Evolutionary conservation across 2,888 invertebrate species (phyloP).

Genomic region (Diaperis boleti): DNA sequence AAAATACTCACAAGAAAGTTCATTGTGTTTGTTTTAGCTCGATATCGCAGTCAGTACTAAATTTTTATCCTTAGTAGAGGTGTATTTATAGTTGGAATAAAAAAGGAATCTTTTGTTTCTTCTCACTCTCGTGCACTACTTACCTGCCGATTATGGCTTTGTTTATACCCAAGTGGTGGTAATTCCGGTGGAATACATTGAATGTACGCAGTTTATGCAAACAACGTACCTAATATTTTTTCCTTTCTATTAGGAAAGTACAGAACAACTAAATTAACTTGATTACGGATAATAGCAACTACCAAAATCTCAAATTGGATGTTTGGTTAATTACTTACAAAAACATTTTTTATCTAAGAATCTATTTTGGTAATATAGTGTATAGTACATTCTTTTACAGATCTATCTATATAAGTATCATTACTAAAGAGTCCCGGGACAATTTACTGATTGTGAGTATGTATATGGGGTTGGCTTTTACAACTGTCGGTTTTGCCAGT

Average conservation of each 20-base stretch:
- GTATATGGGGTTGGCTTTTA: too few species aligned
- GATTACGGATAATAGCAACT: neutral
- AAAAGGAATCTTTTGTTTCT: slow-evolving; percentile 20
- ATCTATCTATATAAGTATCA: neutral
- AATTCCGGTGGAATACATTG: slow-evolving; percentile 8
- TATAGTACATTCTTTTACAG: too few species aligned
- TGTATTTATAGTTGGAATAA: slow-evolving; percentile 36
- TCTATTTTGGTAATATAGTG: too few species aligned
- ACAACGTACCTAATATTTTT: slow-evolving; percentile 30
- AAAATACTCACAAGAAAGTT: slow-evolving; percentile 31
- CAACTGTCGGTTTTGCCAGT: too few species aligned
- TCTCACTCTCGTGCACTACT: slow-evolving; percentile 21
- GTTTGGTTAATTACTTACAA: slow-evolving; percentile 8
- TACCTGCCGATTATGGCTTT: slow-evolving; percentile 6
- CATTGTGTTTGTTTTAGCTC: slow-evolving; percentile 28
- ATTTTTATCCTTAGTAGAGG: slow-evolving; percentile 32
- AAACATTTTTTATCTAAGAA: too few species aligned
- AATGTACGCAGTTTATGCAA: slow-evolving; percentile 36
- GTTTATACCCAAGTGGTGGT: slow-evolving; percentile 24
- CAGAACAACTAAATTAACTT: neutral
- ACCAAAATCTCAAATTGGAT: neutral
- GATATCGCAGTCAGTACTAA: slow-evolving; percentile 28
- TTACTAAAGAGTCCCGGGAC: too few species aligned
- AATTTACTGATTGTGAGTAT: too few species aligned
- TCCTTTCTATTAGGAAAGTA: slow-evolving; percentile 38